Conservation (phyloP, 2,888 invertebrate genomes). For the Stenurella melanura region DNA sequence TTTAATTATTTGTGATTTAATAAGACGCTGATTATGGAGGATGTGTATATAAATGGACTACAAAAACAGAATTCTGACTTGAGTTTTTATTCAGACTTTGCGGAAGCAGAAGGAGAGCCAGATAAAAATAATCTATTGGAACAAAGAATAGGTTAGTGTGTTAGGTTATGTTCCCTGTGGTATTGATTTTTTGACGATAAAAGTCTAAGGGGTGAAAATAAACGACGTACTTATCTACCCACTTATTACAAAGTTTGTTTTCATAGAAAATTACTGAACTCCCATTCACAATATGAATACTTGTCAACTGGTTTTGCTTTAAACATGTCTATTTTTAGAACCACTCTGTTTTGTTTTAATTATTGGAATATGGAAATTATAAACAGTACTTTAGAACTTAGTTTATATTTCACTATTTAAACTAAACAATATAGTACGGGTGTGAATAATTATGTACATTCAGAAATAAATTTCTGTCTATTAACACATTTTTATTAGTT, state of each 20-base stretch:
- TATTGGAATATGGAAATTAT: background rate
- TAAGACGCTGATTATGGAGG: conserved; percentile 55
- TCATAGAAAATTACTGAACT: background rate
- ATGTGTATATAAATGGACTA: conserved; percentile 62
- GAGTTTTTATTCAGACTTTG: conserved; percentile 64
- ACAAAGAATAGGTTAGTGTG: conserved; percentile 65
- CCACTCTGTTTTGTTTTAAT: background rate
- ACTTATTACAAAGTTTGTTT: background rate
- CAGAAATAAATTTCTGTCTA: no score
- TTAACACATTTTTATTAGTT: no score
- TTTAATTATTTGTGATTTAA: background rate
- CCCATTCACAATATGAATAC: background rate
- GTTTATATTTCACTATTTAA: no score
- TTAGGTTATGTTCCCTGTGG: conserved; percentile 47
- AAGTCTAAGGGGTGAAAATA: background rate
- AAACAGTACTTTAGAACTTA: background rate
- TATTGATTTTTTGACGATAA: conserved; percentile 43
- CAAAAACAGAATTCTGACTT: conserved; percentile 59
- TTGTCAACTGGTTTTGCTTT: background rate
- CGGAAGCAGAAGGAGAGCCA: conserved; percentile 61
- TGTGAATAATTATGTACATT: no score
- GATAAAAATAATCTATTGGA: conserved; percentile 57
- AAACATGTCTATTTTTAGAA: background rate
- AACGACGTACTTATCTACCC: background rate
- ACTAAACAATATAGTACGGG: no score